Evolutionary conservation across 2,888 invertebrate genomes (phyloP).

Genomic region (Calameuta filiformis): DNA sequence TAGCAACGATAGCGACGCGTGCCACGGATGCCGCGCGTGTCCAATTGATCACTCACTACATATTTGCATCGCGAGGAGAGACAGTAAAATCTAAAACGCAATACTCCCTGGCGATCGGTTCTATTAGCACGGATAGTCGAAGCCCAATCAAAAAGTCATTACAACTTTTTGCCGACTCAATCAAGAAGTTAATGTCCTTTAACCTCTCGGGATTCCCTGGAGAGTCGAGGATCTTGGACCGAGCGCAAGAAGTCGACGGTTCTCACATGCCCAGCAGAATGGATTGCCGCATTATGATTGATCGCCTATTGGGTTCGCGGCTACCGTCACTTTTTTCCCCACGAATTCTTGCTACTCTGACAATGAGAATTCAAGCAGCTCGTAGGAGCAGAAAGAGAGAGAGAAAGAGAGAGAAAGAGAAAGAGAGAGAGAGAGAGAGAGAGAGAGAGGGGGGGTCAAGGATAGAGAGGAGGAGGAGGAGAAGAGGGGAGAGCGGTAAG

Average conservation of each 20-base stretch:
- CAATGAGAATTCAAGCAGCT: conserved; percentile 20
- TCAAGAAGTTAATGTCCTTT: conserved; percentile 64
- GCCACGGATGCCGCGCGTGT: too few species aligned
- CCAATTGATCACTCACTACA: too few species aligned
- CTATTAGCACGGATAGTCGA: not conserved
- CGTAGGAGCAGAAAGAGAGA: conserved; percentile 20
- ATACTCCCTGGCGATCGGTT: too few species aligned
- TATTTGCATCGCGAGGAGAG: too few species aligned
- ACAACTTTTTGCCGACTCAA: conserved; percentile 63
- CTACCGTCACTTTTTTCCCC: conserved; percentile 8
- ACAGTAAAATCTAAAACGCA: too few species aligned
- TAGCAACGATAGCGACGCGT: conserved; percentile 47
- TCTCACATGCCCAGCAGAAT: conserved; percentile 62
- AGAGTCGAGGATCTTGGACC: conserved; percentile 42
- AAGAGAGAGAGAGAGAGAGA: conserved; percentile 25
- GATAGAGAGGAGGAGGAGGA: not conserved
- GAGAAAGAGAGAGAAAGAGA: conserved; percentile 26
- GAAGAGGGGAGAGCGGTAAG: conserved; percentile 18
- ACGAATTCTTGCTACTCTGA: conserved; percentile 15
- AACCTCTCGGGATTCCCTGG: conserved; percentile 55
- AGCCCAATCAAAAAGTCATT: conserved; percentile 62
- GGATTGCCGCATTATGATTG: conserved; percentile 62
- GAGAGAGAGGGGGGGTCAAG: conserved; percentile 18
- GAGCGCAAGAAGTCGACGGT: conserved; percentile 57
- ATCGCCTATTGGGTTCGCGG: conserved; percentile 54